These are phyloP conservation scores for Ceratothoa steindachneri DNA, from an alignment of 2,888 invertebrate genomes.

Conservation along the genomic window DNA sequence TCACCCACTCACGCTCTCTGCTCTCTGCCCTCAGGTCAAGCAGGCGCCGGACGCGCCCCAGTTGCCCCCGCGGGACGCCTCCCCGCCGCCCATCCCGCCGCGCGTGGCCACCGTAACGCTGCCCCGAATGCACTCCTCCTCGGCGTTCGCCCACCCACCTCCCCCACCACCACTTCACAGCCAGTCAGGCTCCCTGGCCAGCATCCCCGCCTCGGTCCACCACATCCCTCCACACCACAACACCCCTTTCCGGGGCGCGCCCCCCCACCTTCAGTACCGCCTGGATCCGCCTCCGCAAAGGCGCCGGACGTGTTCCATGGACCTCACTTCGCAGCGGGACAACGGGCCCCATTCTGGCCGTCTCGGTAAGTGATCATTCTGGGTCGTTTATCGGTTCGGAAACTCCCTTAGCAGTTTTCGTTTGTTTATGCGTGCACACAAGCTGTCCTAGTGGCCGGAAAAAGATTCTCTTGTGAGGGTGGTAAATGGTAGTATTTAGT, in stretches of 20 bases:
- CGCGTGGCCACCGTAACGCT: constrained; percentile 53
- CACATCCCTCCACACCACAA: constrained; percentile 20
- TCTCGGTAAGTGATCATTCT: not conserved
- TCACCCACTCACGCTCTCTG: too few relatives aligned
- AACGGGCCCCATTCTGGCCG: constrained; percentile 32
- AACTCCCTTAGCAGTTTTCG: too few relatives aligned
- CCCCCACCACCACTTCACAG: constrained; percentile 23
- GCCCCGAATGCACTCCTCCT: constrained; percentile 49
- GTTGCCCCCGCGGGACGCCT: constrained; percentile 65
- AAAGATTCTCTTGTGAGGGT: too few relatives aligned
- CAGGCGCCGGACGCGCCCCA: constrained; percentile 67
- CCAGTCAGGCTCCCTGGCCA: constrained; percentile 15
- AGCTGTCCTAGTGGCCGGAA: too few relatives aligned
- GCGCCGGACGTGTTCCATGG: constrained; percentile 36
- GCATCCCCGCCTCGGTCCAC: constrained; percentile 17
- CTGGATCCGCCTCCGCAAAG: constrained; percentile 33
- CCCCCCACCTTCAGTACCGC: constrained; percentile 22
- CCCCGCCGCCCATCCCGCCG: constrained; percentile 65
- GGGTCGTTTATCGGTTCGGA: not conserved
- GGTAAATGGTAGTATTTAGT: too few relatives aligned
- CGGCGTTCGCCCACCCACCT: constrained; percentile 20
- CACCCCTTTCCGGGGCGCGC: constrained; percentile 11
- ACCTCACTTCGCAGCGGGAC: constrained; percentile 32
- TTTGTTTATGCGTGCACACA: too few relatives aligned
- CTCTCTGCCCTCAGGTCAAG: constrained; percentile 28